These are phyloP conservation scores for Eriosoma lanigerum DNA, from an alignment of 1,140 invertebrate genomes.

Conservation along the genomic window DNA sequence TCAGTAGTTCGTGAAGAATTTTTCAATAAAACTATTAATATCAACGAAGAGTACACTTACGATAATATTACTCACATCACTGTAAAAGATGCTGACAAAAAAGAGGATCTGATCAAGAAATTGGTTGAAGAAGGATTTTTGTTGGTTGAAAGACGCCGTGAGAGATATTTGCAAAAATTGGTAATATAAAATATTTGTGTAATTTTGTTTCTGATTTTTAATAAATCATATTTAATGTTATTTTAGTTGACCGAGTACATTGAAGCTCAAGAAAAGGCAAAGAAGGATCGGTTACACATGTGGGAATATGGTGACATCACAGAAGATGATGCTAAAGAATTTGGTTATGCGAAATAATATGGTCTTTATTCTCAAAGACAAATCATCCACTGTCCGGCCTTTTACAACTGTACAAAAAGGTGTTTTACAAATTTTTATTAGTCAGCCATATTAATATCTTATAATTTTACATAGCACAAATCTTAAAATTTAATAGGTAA, in stretches of 20 bases:
- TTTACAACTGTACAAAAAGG: conserved; percentile 50
- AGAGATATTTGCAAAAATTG: conserved; percentile 78
- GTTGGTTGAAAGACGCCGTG: conserved; percentile 76
- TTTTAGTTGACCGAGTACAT: conserved; percentile 76
- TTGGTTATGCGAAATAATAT: conserved; percentile 62
- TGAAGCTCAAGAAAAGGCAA: conserved; percentile 81
- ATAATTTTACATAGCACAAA: conserved; percentile 32
- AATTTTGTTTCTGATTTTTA: neutral
- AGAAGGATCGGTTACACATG: conserved; percentile 79
- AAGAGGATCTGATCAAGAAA: conserved; percentile 80
- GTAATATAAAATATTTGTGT: conserved; percentile 58
- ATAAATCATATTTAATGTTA: conserved; percentile 51
- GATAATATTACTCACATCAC: conserved; percentile 71
- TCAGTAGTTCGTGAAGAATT: conserved; percentile 70
- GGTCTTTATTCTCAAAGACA: conserved; percentile 33
- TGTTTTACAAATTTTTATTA: conserved; percentile 48
- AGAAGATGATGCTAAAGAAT: conserved; percentile 91
- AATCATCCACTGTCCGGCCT: conserved; percentile 45
- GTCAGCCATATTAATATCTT: conserved; percentile 45
- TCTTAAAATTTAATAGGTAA: neutral
- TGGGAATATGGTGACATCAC: conserved; percentile 97
- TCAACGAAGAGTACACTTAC: conserved; percentile 73
- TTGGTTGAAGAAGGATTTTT: conserved; percentile 85
- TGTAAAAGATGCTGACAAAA: conserved; percentile 69
- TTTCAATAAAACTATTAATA: conserved; percentile 67